Base-by-base conservation (phyloP, 2,797 vertebrate species). In the Sardinella longiceps region DNA sequence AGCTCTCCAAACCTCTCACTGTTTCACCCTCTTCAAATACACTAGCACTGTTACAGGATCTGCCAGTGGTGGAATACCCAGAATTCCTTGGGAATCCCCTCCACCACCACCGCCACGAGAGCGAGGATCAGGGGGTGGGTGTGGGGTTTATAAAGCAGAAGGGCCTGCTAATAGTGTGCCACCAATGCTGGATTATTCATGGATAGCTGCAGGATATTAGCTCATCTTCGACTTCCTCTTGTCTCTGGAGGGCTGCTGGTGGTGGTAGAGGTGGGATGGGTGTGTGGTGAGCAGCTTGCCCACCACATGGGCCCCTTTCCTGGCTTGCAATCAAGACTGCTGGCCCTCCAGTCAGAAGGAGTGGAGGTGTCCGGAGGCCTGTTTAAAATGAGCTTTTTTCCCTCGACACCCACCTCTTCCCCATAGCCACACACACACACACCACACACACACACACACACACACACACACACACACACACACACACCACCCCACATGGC, bases 401-500 rank as follows among this genome's bases (percentile, higher is more conserved):
- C 37, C 39, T 50, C 53, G 1, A 33, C 74, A 81, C 30, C 5
- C 39, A 43, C 2, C 39, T 46, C 10, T 6, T 7, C 70, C 56
- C 80, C 74, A n/a, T n/a, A n/a, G n/a, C 39, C 80, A 83, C 58
- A 56, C n/a, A 70, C 45, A 9, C 56, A 39, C 39, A 81, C 56
- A 39, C 39, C 70, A 12, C 74, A 81, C 84, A 84, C 56, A 80
- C 25, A 84, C 30, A 43, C 80, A 77, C 5, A 66, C 28, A 66
- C 60, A 63, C 25, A 30, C 11, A 37, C 77, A 81, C 33, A 81
- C 82, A 23, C 80, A n/a, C 74, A 85, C 84, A 84, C 43, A 80
- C 25, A 84, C 30, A 43, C 80, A 77, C 5, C 46, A 5, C 18
- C 58, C 11, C 11, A 18, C 7, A 23, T 77, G 37, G 70, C 33